Evolutionary conservation across 2,113 vertebrate genomes (phyloP).

Genomic region (Syngnathus typhle): DNA sequence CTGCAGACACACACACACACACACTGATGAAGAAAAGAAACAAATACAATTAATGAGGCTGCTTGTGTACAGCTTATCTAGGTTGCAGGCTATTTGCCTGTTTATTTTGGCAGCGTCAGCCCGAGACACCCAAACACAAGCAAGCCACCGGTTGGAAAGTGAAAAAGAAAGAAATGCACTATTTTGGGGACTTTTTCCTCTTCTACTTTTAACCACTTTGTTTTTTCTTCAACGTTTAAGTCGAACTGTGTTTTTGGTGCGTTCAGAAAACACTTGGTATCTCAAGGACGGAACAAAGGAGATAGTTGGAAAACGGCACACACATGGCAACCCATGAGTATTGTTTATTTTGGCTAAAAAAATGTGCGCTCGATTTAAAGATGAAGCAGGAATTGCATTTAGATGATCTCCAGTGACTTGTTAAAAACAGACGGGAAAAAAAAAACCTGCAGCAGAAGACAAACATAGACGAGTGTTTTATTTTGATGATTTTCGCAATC

Average conservation of each 20-base stretch:
- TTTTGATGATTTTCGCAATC: constrained; percentile 18
- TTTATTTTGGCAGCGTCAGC: constrained; percentile 18
- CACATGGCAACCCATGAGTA: constrained; percentile 31
- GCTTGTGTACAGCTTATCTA: constrained; percentile 9
- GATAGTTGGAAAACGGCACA: constrained; percentile 16
- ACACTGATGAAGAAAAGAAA: constrained; percentile 18
- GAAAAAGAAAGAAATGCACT: not conserved
- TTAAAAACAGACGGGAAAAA: constrained; percentile 23
- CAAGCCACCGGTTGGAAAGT: too few relatives aligned
- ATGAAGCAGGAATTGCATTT: constrained; percentile 41
- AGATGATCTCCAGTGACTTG: constrained; percentile 50
- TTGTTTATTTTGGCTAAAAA: constrained; percentile 48
- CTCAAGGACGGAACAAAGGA: constrained; percentile 4
- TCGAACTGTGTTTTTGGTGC: not conserved
- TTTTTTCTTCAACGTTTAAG: not conserved
- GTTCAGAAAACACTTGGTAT: not conserved
- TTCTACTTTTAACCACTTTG: not conserved
- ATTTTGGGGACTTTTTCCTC: not conserved
- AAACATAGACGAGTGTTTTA: constrained; percentile 30
- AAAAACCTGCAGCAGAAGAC: constrained; percentile 33
- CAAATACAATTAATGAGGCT: constrained; percentile 19
- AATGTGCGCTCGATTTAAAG: constrained; percentile 32
- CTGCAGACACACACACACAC: not conserved
- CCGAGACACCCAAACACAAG: constrained; percentile 3
- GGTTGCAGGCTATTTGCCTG: constrained; percentile 29